Evolutionary conservation across 2,113 vertebrate species (phyloP).

Genomic region (Xiphophorus maculatus): DNA sequence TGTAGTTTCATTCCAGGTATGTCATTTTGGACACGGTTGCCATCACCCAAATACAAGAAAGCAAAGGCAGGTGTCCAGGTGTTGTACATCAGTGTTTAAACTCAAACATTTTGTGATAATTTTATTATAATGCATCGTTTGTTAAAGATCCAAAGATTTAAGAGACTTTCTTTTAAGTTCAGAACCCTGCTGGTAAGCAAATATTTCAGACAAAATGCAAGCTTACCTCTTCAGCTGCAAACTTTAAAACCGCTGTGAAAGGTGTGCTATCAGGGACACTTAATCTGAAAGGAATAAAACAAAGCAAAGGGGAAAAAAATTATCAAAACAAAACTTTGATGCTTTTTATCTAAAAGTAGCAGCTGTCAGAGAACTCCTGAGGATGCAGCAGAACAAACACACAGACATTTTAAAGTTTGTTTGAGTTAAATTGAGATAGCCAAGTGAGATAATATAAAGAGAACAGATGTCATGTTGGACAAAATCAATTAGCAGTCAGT

Average conservation of each 20-base stretch:
- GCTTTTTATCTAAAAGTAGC: conserved; percentile 7
- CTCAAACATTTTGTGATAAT: neutral
- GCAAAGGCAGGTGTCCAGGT: neutral
- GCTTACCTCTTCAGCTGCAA: conserved; percentile 94
- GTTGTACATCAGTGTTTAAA: neutral
- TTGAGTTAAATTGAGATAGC: neutral
- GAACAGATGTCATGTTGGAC: neutral
- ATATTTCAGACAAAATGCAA: neutral
- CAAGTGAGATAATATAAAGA: conserved; percentile 4
- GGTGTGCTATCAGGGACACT: conserved; percentile 94
- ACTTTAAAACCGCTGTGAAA: conserved; percentile 96
- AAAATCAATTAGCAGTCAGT: neutral
- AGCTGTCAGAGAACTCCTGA: neutral
- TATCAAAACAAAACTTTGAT: neutral
- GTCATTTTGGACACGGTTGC: no score
- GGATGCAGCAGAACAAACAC: conserved; percentile 4
- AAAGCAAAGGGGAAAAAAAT: neutral
- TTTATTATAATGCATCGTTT: no score
- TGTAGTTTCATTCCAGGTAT: no score
- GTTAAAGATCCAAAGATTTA: neutral
- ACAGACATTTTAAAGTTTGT: conserved; percentile 1
- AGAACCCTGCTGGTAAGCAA: neutral
- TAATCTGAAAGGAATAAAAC: conserved; percentile 78
- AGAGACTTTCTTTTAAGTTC: neutral
- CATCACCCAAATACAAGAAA: no score